Evolutionary conservation across 1,140 invertebrate species (phyloP).

Genomic region (Ganaspis sp.): DNA sequence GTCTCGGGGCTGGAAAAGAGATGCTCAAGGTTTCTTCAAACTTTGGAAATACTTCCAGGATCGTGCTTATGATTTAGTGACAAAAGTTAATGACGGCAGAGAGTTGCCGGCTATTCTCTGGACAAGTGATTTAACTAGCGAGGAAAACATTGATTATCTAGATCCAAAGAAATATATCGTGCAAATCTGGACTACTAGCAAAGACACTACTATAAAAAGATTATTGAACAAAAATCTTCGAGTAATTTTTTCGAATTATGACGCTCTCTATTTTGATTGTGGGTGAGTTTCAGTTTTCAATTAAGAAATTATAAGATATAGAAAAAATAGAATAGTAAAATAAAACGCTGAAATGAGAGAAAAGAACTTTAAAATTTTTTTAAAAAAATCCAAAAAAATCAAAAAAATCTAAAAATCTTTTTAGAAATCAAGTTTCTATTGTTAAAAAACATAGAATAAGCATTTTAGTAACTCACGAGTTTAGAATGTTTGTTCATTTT

Average conservation of each 20-base stretch:
- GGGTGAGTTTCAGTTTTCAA: constrained; percentile 78
- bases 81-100: constrained; percentile 76
- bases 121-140: constrained; percentile 87
- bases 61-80: constrained; percentile 77
- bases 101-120: constrained; percentile 84
- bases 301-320: no score
- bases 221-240: constrained; percentile 83
- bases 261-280: constrained; percentile 90
- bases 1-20: constrained; percentile 78
- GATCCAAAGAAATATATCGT: constrained; percentile 87
- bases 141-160: constrained; percentile 81
- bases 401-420: no score
- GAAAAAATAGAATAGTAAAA: no score
- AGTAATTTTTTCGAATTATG: constrained; percentile 90
- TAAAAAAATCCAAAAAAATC: no score
- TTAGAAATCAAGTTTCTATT: no score
- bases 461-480: no score
- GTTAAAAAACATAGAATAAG: no score
- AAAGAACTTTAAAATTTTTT: no score
- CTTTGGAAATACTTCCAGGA: constrained; percentile 88
- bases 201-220: constrained; percentile 80
- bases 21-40: constrained; percentile 81
- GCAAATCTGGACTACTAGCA: constrained; percentile 86
- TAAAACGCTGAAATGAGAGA: no score
- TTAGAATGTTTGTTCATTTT: no score